phyloP scores from a whole-genome alignment of 2,113 vertebrate genomes.

The Vireo altiloquus region DNA sequence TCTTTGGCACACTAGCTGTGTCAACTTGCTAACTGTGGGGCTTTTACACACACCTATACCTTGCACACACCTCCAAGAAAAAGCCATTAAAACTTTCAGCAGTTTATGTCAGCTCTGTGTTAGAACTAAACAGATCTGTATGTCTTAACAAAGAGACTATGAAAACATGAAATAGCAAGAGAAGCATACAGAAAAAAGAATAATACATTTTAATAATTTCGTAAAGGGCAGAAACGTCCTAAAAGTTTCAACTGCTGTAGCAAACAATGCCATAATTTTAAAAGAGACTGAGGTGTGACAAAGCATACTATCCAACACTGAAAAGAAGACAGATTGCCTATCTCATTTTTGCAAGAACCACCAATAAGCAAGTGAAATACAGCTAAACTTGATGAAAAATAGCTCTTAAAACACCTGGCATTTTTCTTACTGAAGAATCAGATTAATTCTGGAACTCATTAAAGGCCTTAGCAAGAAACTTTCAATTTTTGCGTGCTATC shows the following conservation, averaged over 20 bases:
- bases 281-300: background rate
- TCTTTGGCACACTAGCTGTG: background rate
- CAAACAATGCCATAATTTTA: background rate
- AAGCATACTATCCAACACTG: background rate
- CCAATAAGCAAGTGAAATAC: background rate
- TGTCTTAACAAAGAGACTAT: background rate
- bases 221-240: background rate
- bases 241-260: background rate
- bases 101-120: background rate
- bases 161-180: background rate
- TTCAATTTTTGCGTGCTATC: background rate
- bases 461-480: background rate
- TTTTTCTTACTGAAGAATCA: background rate
- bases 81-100: background rate
- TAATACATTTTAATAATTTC: background rate
- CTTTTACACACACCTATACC: background rate
- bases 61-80: background rate
- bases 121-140: background rate
- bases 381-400: background rate
- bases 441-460: background rate
- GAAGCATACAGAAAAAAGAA: background rate
- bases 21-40: background rate
- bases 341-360: background rate
- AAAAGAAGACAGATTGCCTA: background rate
- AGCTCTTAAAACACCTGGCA: background rate